Conservation (phyloP, 1,140 invertebrate genomes). For the Ladona fulva region DNA sequence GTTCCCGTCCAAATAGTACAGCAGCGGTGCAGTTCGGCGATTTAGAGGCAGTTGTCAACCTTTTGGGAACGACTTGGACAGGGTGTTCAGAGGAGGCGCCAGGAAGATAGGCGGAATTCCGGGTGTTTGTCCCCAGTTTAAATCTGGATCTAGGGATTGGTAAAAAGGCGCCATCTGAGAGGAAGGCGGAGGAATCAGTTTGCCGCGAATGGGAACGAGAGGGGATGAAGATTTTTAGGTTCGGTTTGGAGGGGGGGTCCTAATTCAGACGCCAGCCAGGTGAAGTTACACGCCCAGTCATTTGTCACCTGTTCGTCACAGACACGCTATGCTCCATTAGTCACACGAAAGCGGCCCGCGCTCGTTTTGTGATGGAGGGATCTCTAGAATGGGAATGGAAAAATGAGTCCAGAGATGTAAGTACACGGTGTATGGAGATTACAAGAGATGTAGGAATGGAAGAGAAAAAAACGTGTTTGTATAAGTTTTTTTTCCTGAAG, state of each 20-base stretch:
- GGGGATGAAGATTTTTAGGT: not conserved
- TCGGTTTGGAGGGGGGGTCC: not conserved
- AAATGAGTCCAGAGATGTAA: not conserved
- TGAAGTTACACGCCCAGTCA: not conserved
- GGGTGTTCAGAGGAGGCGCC: too few relatives aligned
- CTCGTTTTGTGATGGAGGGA: not conserved
- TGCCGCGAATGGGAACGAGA: not conserved
- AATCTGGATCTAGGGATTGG: too few relatives aligned
- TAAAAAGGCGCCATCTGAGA: not conserved
- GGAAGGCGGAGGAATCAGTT: not conserved
- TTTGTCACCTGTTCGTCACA: slow-evolving; percentile 8
- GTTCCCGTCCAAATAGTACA: too few relatives aligned
- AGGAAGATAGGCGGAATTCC: too few relatives aligned
- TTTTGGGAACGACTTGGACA: too few relatives aligned
- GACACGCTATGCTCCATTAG: not conserved
- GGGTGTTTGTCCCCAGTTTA: too few relatives aligned
- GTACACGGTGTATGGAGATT: not conserved
- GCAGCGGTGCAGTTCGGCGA: too few relatives aligned
- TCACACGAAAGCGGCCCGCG: slow-evolving; percentile 7
- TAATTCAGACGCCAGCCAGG: not conserved
- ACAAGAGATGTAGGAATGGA: not conserved
- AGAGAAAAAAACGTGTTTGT: not conserved
- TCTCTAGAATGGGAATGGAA: not conserved
- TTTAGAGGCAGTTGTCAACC: too few relatives aligned
- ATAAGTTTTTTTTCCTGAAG: not conserved